Conservation (phyloP, 1,140 invertebrate genomes). For the Zaprionus africanus region DNA sequence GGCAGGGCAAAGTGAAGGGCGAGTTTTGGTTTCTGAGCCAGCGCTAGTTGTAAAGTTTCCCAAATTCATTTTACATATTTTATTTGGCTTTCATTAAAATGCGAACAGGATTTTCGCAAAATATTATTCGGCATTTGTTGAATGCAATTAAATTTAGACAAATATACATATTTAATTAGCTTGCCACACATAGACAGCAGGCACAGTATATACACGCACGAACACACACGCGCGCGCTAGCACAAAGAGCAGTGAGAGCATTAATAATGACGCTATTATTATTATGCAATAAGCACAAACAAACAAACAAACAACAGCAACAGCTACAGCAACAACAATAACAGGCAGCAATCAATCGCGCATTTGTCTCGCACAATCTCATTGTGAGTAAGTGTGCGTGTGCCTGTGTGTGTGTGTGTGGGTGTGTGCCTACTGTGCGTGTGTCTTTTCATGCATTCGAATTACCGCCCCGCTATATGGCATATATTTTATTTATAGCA, state of each 20-base stretch:
- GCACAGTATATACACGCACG: slow-evolving; percentile 13
- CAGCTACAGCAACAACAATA: slow-evolving; percentile 8
- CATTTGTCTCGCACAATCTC: slow-evolving; percentile 36
- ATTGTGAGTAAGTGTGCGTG: slow-evolving; percentile 8
- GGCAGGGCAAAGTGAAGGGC: not conserved
- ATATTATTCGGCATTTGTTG: slow-evolving; percentile 5
- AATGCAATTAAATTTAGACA: slow-evolving; percentile 23
- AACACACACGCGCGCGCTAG: not conserved
- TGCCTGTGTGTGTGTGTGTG: slow-evolving; percentile 27
- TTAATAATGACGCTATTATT: slow-evolving; percentile 71
- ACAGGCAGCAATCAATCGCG: slow-evolving; percentile 70
- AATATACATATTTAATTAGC: slow-evolving; percentile 69
- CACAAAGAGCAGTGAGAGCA: slow-evolving; percentile 6
- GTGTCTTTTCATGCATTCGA: slow-evolving; percentile 10
- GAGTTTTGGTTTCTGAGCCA: too few relatives aligned
- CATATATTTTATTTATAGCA: slow-evolving; percentile 79
- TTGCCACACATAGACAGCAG: not conserved
- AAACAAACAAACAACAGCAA: slow-evolving; percentile 12
- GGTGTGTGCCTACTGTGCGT: slow-evolving; percentile 6
- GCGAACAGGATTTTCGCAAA: not conserved
- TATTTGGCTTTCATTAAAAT: slow-evolving; percentile 5
- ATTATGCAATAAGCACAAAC: slow-evolving; percentile 67
- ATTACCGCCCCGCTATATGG: slow-evolving; percentile 4
- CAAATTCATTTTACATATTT: not conserved
- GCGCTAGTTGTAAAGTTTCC: not conserved